Evolutionary conservation across 2,888 invertebrate genomes (phyloP), one percentile per base, ranked within the genome.

Genomic region (Galerucella pusilla): DNA sequence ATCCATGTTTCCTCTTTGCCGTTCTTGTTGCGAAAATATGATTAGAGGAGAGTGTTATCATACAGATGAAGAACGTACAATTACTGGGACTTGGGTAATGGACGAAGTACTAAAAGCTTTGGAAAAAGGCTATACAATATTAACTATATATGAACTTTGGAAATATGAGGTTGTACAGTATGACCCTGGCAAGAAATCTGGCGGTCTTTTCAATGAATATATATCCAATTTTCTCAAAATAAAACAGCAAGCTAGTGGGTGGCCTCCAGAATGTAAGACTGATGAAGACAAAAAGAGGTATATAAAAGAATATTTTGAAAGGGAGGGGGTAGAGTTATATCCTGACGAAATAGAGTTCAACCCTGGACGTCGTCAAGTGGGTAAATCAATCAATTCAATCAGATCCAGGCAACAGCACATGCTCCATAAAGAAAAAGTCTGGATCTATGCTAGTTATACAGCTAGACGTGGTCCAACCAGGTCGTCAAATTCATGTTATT

Each of bases 101-200:
- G 81, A 80, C 12, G 85, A 86, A 75, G 52, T 87, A 0, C 35
- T 75, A 59, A 80, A 79, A 74, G 86, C 85, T n/a, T 45, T 83
- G 0, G 54, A 79, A 68, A 71, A 74, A 45, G 85, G 84, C 0
- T 86, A 86, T 57, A 67, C 73, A 54, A 75, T 85, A 14, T 9
- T 81, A 2, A 72, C 83, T 61, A 81, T 84, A 12, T 78, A 79
- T 61, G 85, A 85, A 76, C 81, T 86, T n/a, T 85, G 85, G 83
- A 81, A 84, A 67, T 86, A 85, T 68, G 61, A 82, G 45, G 71
- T 80, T 25, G 78, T 80, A 1, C 75, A 78, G n/a, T 83, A 82
- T 54, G 71, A 81, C 70, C 70, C 25, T 20, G 68, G 9, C 7
- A 77, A 70, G n/a, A 71, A 75, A 4, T 45, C 68, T 1, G 81